Conservation (phyloP, 2,888 invertebrate genomes). For the Furcula furcula region DNA sequence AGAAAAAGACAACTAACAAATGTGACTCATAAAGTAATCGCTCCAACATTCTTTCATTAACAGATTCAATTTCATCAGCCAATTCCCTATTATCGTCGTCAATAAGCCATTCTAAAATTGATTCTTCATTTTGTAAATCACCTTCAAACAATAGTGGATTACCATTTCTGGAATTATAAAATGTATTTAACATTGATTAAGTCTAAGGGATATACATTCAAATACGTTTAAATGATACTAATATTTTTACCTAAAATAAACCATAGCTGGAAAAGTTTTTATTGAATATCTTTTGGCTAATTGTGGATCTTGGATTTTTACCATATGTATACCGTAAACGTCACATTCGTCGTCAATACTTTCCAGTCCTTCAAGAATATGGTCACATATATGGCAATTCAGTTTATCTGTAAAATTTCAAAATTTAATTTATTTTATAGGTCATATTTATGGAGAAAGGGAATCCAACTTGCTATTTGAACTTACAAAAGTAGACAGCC, state of each 20-base stretch:
- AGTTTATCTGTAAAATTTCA: constrained; percentile 91
- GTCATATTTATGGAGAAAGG: too few species aligned
- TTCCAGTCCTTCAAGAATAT: constrained; percentile 93
- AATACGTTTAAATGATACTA: too few species aligned
- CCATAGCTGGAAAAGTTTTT: constrained; percentile 95
- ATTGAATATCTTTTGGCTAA: constrained; percentile 96
- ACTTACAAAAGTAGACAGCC: constrained; percentile 95
- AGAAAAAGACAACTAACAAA: constrained; percentile 94
- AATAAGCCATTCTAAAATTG: constrained; percentile 94
- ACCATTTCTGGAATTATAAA: constrained; percentile 85
- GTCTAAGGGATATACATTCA: too few species aligned
- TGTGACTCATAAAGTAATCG: constrained; percentile 92
- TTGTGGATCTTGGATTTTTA: constrained; percentile 95
- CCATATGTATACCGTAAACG: constrained; percentile 95
- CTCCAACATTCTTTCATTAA: constrained; percentile 94
- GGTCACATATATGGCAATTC: constrained; percentile 95
- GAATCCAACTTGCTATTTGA: constrained; percentile 1
- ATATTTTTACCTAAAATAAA: constrained; percentile 89
- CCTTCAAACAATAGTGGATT: constrained; percentile 95
- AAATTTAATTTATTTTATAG: not conserved
- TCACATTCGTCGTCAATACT: constrained; percentile 95
- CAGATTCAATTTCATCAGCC: constrained; percentile 96
- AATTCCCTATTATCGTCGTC: constrained; percentile 96
- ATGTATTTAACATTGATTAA: too few species aligned
- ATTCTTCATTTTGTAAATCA: constrained; percentile 95